Conservation (phyloP, 1,140 invertebrate genomes). For the Calephelis virginiensis region DNA sequence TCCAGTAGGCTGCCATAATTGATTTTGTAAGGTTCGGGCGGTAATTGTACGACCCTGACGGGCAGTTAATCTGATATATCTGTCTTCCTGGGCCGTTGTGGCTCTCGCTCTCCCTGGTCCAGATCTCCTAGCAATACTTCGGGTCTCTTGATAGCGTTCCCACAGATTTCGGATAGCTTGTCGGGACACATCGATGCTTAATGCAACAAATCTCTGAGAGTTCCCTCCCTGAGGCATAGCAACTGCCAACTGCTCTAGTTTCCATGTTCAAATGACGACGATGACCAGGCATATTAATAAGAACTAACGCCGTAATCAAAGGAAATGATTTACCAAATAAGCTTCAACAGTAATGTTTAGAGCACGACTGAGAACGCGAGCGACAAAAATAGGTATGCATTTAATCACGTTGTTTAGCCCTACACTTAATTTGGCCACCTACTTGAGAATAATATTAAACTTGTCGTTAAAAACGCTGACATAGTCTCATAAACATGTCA, state of each 20-base stretch:
- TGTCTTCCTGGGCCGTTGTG: neutral
- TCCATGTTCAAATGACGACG: conserved; percentile 17
- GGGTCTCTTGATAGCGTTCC: conserved; percentile 24
- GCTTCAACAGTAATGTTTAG: neutral
- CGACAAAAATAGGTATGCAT: conserved; percentile 2
- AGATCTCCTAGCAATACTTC: neutral
- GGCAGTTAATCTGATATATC: conserved; percentile 18
- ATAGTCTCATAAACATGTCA: conserved; percentile 1
- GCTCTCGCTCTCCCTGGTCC: conserved; percentile 1
- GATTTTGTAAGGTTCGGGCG: conserved; percentile 20
- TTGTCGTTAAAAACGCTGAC: neutral
- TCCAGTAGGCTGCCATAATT: conserved; percentile 8
- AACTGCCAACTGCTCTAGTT: conserved; percentile 20
- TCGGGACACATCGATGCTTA: conserved; percentile 21
- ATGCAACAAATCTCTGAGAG: conserved; percentile 26
- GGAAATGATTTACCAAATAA: conserved; percentile 19
- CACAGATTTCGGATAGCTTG: conserved; percentile 21
- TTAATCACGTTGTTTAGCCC: neutral
- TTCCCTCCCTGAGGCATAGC: conserved; percentile 22
- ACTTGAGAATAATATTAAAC: conserved; percentile 4
- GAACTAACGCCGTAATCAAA: conserved; percentile 18
- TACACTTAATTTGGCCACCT: conserved; percentile 1
- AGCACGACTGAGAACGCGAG: neutral
- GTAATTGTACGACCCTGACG: conserved; percentile 14
- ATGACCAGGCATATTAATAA: conserved; percentile 22